phyloP scores from a whole-genome alignment of 2,113 vertebrate genomes.

The Centropus bengalensis region DNA sequence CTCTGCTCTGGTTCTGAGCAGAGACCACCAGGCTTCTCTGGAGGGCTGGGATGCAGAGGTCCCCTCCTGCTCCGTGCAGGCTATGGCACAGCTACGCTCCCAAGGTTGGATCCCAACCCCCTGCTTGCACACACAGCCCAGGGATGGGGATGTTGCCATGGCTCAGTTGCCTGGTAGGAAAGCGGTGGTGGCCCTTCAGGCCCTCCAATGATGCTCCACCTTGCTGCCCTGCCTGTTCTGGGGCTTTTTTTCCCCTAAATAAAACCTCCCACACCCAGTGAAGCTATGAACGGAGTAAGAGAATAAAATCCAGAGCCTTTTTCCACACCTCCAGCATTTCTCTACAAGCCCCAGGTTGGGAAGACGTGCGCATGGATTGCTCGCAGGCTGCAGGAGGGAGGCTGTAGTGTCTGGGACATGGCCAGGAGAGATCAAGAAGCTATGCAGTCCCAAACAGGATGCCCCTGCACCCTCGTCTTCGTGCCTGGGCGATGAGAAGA shows the following conservation, averaged over 20 bases:
- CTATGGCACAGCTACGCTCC: accelerated
- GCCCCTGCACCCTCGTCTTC: not conserved
- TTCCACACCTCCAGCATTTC: not conserved
- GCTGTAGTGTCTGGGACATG: accelerated
- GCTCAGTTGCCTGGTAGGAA: not conserved
- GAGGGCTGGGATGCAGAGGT: not conserved
- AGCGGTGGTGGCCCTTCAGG: not conserved
- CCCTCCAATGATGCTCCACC: not conserved
- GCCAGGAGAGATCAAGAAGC: accelerated
- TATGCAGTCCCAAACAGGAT: accelerated
- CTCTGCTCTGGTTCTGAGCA: not conserved
- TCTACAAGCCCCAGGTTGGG: not conserved
- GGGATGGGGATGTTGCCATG: not conserved
- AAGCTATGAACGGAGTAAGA: not conserved
- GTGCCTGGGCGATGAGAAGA: accelerated
- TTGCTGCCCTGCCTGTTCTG: not conserved
- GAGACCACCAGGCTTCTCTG: accelerated
- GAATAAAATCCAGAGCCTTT: not conserved
- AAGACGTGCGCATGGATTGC: accelerated
- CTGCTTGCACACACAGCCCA: not conserved
- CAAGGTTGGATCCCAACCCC: accelerated
- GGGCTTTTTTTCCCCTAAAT: accelerated
- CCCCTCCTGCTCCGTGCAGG: not conserved
- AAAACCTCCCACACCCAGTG: accelerated
- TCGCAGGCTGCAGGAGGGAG: not conserved